phyloP scores from a whole-genome alignment of 2,888 invertebrate genomes.

The Amphipyra tragopoginis region DNA sequence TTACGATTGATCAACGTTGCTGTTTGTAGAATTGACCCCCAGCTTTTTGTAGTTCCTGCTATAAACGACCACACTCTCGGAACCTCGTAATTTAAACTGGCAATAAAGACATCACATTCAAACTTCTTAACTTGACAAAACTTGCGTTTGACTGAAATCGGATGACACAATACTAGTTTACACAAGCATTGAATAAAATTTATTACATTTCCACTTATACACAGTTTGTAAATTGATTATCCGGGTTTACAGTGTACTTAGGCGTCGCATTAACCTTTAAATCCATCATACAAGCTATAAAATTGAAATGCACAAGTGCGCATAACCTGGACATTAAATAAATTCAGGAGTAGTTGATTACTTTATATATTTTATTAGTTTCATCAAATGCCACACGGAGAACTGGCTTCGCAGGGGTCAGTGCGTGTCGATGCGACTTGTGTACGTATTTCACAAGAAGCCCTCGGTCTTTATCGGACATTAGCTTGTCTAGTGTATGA shows the following conservation, averaged over 20 bases:
- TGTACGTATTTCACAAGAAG: conserved; percentile 70
- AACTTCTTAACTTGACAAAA: no score
- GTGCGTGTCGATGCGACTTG: conserved; percentile 58
- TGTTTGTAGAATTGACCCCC: no score
- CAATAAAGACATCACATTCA: no score
- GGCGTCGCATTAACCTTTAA: conserved; percentile 29
- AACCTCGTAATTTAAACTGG: no score
- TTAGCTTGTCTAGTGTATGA: conserved; percentile 57
- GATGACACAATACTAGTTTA: neutral
- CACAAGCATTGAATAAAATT: neutral
- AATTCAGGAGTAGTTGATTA: conserved; percentile 52
- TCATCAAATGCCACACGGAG: conserved; percentile 78
- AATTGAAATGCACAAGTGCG: conserved; percentile 26
- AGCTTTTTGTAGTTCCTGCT: no score
- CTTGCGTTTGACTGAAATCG: no score
- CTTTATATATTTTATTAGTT: conserved; percentile 68
- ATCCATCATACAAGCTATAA: conserved; percentile 20
- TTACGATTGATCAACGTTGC: no score
- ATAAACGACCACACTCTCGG: no score
- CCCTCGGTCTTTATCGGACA: conserved; percentile 63
- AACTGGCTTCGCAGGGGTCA: conserved; percentile 80
- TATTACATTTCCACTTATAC: neutral
- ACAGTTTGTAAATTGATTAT: neutral
- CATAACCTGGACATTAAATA: conserved; percentile 38
- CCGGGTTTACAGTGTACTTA: neutral